These are phyloP conservation scores for Podarcis raffonei DNA, from an alignment of 2,113 vertebrate genomes.

Conservation along the genomic window DNA sequence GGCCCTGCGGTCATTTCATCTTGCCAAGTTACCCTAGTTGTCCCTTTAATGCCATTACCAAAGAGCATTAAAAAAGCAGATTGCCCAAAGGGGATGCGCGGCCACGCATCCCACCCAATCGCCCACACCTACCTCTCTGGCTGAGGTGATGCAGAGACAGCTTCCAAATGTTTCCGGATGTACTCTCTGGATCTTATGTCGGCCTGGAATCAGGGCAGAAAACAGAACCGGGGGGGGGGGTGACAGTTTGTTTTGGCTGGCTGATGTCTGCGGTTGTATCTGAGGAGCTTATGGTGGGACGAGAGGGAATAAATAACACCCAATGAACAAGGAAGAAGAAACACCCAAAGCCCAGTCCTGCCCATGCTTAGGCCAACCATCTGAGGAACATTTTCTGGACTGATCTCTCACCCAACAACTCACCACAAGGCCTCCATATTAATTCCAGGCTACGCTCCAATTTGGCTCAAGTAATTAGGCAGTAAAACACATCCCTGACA, in stretches of 20 bases:
- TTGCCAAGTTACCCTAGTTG: conserved; percentile 55
- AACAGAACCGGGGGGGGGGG: fast-evolving
- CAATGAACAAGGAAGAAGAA: neutral
- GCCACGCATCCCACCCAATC: conserved; percentile 29
- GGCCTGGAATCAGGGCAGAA: conserved; percentile 74
- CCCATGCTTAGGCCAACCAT: neutral
- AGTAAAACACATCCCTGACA: neutral
- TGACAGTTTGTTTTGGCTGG: neutral
- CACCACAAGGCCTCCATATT: neutral
- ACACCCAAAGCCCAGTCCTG: neutral
- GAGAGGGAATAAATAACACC: neutral
- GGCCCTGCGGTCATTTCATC: conserved; percentile 29
- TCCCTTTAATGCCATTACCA: conserved; percentile 68
- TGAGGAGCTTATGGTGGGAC: no score
- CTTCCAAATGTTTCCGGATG: conserved; percentile 75
- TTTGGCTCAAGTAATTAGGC: neutral
- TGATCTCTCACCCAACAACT: neutral
- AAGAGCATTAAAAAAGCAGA: conserved; percentile 51
- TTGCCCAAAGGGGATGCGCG: conserved; percentile 18
- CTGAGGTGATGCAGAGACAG: neutral
- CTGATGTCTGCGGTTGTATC: neutral
- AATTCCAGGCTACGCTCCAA: neutral
- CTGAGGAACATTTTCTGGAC: neutral
- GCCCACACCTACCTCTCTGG: conserved; percentile 57
- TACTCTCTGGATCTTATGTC: conserved; percentile 88